A percentile compares a stretch with the other conserved stretches of the same genome.
Conservation (phyloP, 92 coral and sea anemone species). For the Porites evermanni region DNA sequence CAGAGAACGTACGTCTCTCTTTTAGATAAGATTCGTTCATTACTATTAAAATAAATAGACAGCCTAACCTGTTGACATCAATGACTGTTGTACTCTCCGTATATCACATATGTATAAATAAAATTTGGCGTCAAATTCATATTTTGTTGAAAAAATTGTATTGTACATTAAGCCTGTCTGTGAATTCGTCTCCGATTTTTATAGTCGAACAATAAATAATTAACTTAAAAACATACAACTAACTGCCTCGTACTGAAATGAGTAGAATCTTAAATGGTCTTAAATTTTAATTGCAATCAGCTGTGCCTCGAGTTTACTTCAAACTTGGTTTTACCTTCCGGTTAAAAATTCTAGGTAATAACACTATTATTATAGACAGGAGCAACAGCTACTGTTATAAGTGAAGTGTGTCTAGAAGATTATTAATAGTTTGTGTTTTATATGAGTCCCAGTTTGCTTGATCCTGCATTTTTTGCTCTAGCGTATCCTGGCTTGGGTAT, state of each 20-base stretch:
- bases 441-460: constrained; percentile 94
- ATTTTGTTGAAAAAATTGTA: no score
- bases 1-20: background rate
- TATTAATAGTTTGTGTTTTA: constrained; percentile 82
- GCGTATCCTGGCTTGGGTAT: constrained; percentile 81
- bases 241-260: no score
- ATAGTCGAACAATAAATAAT: no score
- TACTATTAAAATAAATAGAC: constrained; percentile 7
- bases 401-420: constrained; percentile 80
- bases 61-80: background rate
- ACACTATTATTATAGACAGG: background rate
- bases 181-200: no score
- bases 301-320: no score
- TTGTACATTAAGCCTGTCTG: no score
- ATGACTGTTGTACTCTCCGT: background rate
- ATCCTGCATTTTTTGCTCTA: constrained; percentile 89
- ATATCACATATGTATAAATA: background rate
- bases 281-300: no score
- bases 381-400: constrained; percentile 16
- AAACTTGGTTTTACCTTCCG: no score
- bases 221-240: no score
- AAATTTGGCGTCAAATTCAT: no score
- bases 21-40: background rate
- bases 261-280: no score
- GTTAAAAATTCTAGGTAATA: no score